Evolutionary conservation across 64 coral and sea anemone genomes (phyloP), one percentile per base, ranked within the genome.

Genomic region (Porites lutea): DNA sequence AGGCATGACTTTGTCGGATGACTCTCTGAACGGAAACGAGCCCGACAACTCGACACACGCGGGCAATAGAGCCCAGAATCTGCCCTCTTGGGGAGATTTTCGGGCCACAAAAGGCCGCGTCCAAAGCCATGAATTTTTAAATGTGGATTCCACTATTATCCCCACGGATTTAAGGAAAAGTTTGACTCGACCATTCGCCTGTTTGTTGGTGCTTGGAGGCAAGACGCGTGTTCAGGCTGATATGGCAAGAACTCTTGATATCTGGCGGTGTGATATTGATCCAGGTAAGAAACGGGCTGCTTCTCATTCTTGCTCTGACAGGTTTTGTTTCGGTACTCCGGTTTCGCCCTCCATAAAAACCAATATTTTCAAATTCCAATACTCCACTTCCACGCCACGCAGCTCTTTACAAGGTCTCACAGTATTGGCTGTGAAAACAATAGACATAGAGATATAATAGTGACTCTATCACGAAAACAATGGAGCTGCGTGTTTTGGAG

Each of bases 251-350:
- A 73, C 80, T 44, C 53, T 97, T 43, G 95, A 97, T 46, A 88
- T 97, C 59, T 97, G 95, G 95, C 93, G 86, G 48, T 97, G 95
- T 78, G 76, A 93, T 53, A 94, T 97, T 21, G 88, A 97, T 91
- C 88, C 95, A 83, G 95, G 95, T 97, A 60, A 72, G 82, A 48
- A 2, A 47, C 47, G 2, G 47, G 18, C 75, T 59, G n/a, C 10
- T 21, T 19, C 16, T 46, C 4, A 52, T 60, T 45, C 8, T 37
- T 18, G 11, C 4, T 5, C 52, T 55, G 53, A 55, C 11, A 55
- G 53, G 53, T 5, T 55, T 55, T 55, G 53, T 8, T 11, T 11
- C 11, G 11, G 6, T 55, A 55, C 53, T 55, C n/a, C n/a, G n/a
- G n/a, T n/a, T n/a, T n/a, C n/a, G n/a, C n/a, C n/a, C n/a, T n/a